These are phyloP conservation scores for Tanytarsus gracilentus DNA, from an alignment of 2,888 invertebrate genomes.

Conservation along the genomic window DNA sequence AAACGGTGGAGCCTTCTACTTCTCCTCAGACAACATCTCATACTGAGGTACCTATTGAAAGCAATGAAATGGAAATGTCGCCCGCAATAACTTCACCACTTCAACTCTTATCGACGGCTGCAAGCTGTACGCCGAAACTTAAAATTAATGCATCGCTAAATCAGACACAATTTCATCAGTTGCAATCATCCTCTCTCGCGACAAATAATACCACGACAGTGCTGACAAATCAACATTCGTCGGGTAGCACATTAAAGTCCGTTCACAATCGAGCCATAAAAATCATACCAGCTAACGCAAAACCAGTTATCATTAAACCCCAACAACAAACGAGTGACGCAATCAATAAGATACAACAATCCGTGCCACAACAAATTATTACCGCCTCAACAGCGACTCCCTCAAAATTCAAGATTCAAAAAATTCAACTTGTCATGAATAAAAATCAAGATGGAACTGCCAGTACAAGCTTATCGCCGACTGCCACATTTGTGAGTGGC, in stretches of 20 bases:
- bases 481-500: constrained; percentile 24
- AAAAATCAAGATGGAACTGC: constrained; percentile 19
- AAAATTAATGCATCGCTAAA: constrained; percentile 9
- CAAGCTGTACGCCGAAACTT: constrained; percentile 23
- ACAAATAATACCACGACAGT: background rate
- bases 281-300: constrained; percentile 16
- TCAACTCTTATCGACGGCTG: constrained; percentile 25
- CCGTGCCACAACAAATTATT: background rate
- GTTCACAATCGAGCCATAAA: constrained; percentile 12
- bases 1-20: background rate
- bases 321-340: background rate
- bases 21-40: background rate
- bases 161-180: background rate
- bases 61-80: constrained; percentile 10
- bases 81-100: constrained; percentile 19
- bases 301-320: constrained; percentile 19
- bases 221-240: background rate
- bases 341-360: background rate
- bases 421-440: constrained; percentile 25
- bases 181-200: constrained; percentile 30
- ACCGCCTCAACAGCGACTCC: background rate
- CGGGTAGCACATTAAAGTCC: background rate
- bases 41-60: background rate
- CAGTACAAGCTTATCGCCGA: constrained; percentile 15
- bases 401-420: constrained; percentile 22